These are phyloP conservation scores for Zaprionus taronus DNA, from an alignment of 1,140 invertebrate species.

Conservation along the genomic window DNA sequence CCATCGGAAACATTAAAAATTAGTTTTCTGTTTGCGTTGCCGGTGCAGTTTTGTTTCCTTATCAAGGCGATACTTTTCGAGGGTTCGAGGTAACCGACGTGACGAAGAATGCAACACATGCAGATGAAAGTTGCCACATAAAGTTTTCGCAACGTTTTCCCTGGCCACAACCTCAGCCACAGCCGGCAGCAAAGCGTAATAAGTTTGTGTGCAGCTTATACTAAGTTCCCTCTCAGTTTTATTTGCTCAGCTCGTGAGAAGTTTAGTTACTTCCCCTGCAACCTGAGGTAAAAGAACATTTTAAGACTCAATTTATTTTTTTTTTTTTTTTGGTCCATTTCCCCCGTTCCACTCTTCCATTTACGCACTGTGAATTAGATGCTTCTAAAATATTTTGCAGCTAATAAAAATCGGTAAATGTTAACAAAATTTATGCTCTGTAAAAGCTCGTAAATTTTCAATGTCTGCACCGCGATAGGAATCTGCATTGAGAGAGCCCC, in stretches of 20 bases:
- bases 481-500: slow-evolving; percentile 49
- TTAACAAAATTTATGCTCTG: slow-evolving; percentile 53
- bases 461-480: slow-evolving; percentile 62
- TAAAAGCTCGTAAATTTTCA: slow-evolving; percentile 67
- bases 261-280: background rate
- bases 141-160: slow-evolving; percentile 45
- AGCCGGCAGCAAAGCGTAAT: slow-evolving; percentile 35
- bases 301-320: slow-evolving; percentile 44
- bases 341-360: slow-evolving; percentile 6
- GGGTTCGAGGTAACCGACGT: slow-evolving; percentile 22
- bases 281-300: background rate
- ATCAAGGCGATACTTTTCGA: slow-evolving; percentile 24
- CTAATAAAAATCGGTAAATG: slow-evolving; percentile 70
- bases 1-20: slow-evolving; percentile 57
- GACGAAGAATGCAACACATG: slow-evolving; percentile 69
- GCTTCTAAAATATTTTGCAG: slow-evolving; percentile 63
- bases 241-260: slow-evolving; percentile 32
- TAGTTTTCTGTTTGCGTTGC: slow-evolving; percentile 62
- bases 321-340: background rate
- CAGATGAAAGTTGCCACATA: slow-evolving; percentile 61
- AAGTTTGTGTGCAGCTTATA: slow-evolving; percentile 43
- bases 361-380: slow-evolving; percentile 24
- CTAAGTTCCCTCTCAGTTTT: slow-evolving; percentile 44
- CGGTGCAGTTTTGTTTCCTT: slow-evolving; percentile 36
- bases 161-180: slow-evolving; percentile 1